Conservation (phyloP, 2,888 invertebrate genomes). For the Neuroscelio doddi region DNA sequence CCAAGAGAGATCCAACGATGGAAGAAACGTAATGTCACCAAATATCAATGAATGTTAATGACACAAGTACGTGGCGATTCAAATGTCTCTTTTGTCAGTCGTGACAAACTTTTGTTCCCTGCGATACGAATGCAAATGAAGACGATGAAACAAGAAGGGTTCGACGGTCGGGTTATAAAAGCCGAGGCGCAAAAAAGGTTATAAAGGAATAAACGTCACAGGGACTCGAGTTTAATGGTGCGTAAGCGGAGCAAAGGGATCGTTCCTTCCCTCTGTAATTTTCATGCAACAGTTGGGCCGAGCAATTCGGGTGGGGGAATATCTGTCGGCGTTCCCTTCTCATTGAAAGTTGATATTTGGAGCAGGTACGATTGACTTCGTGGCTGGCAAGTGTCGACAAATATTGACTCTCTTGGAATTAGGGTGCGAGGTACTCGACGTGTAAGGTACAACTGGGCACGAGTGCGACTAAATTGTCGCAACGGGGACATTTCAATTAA, state of each 20-base stretch:
- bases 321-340: slow-evolving; percentile 3
- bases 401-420: slow-evolving; percentile 67
- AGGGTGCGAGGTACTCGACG: slow-evolving; percentile 52
- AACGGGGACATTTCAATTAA: background rate
- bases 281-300: slow-evolving; percentile 37
- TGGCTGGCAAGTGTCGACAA: slow-evolving; percentile 65
- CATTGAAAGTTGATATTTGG: slow-evolving; percentile 53
- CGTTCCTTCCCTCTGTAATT: slow-evolving; percentile 16
- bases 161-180: slow-evolving; percentile 12
- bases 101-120: slow-evolving; percentile 12
- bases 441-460: slow-evolving; percentile 17
- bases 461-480: no score
- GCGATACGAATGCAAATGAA: slow-evolving; percentile 47
- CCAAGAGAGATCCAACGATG: no score
- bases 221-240: slow-evolving; percentile 68
- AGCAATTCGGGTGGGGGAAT: slow-evolving; percentile 1
- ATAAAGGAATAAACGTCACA: slow-evolving; percentile 65
- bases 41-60: slow-evolving; percentile 4
- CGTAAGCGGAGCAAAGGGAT: slow-evolving; percentile 61
- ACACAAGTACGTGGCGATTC: background rate
- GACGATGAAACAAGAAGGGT: slow-evolving; percentile 28
- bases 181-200: slow-evolving; percentile 37
- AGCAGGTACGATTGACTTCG: slow-evolving; percentile 64
- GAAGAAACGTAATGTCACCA: background rate
- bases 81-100: background rate